Evolutionary conservation across 2,888 invertebrate genomes (phyloP), one percentile per base, ranked within the genome.

Genomic region (Blera fallax): DNA sequence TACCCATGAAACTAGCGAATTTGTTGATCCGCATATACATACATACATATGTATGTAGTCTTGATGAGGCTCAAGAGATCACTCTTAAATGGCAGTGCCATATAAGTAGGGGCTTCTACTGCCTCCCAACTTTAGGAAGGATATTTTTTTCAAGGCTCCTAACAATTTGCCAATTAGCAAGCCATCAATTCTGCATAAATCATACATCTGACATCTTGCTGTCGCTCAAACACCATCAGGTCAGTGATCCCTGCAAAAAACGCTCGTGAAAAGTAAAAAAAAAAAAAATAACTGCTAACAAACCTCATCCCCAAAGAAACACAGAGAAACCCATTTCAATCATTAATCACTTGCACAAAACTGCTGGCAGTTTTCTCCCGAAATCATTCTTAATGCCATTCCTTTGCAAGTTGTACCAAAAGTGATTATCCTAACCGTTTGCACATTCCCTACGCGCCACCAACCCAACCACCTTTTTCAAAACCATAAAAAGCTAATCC

Each of bases 381-480:
- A 82, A 82, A 65, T 72, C 77, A 82, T 70, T 64, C 64, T 67
- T 67, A 67, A 45, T 79, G 58, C 40, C 58, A 64, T 62, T 72
- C 50, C 58, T 45, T 45, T 48, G 58, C 45, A 54, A 72, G 60
- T 79, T 84, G 16, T 37, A 29, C 74, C 48, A 40, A 79, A 79
- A 84, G 74, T 84, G 84, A 84, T 84, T 84, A 84, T 84, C 84
- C 74, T 84, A 80, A 74, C 79, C 64, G 80, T 70, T 80, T 56
- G 74, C 54, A 74, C 43, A 65, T 73, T 56, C 56, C 18, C 34
- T 52, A 32, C 34, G 2, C 74, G 3, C 45, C 78, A 54, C 27
- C 24, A 40, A 10, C 50, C 21, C 27, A 21, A 32, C 3, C 32
- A 18, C 56, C 24, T 27, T 48, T 7, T n/a, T n/a, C n/a, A n/a